Evolutionary conservation across 1,140 invertebrate species (phyloP).

Genomic region (Cheumatopsyche charites): DNA sequence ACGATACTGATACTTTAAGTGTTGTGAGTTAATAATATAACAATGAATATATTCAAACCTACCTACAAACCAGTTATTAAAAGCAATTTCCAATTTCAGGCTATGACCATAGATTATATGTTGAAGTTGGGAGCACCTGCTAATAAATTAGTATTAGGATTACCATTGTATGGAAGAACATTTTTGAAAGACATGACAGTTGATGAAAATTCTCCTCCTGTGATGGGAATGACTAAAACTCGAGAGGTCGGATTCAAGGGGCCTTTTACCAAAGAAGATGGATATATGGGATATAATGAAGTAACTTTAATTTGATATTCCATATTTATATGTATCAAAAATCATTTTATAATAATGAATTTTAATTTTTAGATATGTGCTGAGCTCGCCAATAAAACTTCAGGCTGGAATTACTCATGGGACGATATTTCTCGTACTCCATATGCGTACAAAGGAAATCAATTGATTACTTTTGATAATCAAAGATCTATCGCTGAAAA

Average conservation of each 20-base stretch:
- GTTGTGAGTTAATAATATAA: constrained; percentile 61
- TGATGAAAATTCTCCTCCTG: constrained; percentile 47
- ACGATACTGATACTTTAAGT: constrained; percentile 62
- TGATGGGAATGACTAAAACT: constrained; percentile 56
- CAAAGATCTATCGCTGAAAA: constrained; percentile 67
- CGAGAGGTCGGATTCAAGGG: constrained; percentile 71
- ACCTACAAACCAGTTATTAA: too few species aligned
- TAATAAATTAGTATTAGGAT: constrained; percentile 79
- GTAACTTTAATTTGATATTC: constrained; percentile 54
- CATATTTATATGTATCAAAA: neutral
- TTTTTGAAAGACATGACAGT: constrained; percentile 63
- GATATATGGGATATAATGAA: constrained; percentile 90
- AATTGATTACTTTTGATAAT: constrained; percentile 71
- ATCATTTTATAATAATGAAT: neutral
- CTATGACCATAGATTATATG: constrained; percentile 79
- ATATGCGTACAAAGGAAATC: constrained; percentile 63
- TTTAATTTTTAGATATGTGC: constrained; percentile 63
- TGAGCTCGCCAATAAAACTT: constrained; percentile 61
- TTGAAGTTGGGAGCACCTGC: constrained; percentile 71
- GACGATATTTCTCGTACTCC: constrained; percentile 66
- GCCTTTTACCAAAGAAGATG: constrained; percentile 78
- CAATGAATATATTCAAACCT: neutral
- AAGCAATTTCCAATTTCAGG: constrained; percentile 54
- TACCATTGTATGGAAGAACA: constrained; percentile 83
- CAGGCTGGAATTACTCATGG: constrained; percentile 65